phyloP scores from a whole-genome alignment of 2,113 vertebrate genomes.

The Colaptes auratus region DNA sequence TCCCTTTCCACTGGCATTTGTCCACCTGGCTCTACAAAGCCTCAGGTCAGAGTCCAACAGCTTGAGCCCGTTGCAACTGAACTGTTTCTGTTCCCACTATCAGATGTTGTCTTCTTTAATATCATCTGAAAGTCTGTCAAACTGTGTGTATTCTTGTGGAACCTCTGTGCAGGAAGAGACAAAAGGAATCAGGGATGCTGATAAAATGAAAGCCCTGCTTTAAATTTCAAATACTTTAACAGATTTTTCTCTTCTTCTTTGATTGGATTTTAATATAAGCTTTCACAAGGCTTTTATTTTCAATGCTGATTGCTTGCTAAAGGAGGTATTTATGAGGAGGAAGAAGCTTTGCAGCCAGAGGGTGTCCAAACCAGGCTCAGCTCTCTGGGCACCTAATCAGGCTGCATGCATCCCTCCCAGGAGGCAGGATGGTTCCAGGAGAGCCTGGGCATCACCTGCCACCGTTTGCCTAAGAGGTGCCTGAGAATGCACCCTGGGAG shows the following conservation, averaged over 20 bases:
- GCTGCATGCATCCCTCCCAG: background rate
- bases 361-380: background rate
- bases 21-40: background rate
- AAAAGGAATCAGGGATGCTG: slow-evolving; percentile 37
- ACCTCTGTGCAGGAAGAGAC: slow-evolving; percentile 36
- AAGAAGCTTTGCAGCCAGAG: background rate
- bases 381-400: background rate
- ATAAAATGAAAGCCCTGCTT: slow-evolving; percentile 52
- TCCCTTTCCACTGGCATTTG: accelerated
- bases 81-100: background rate
- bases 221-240: slow-evolving; percentile 55
- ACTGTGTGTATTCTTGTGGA: slow-evolving; percentile 34
- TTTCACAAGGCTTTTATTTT: background rate
- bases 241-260: slow-evolving; percentile 4
- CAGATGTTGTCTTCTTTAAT: background rate
- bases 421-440: background rate
- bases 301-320: background rate
- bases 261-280: slow-evolving; percentile 25
- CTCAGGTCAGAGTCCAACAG: background rate
- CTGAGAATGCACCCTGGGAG: background rate
- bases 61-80: background rate
- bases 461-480: background rate
- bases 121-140: slow-evolving; percentile 40
- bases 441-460: background rate
- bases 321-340: background rate